Percentiles rank a stretch among this genome's conserved stretches.
Evolutionary conservation across 2,888 invertebrate genomes (phyloP).

Genomic region (Noctua janthe): DNA sequence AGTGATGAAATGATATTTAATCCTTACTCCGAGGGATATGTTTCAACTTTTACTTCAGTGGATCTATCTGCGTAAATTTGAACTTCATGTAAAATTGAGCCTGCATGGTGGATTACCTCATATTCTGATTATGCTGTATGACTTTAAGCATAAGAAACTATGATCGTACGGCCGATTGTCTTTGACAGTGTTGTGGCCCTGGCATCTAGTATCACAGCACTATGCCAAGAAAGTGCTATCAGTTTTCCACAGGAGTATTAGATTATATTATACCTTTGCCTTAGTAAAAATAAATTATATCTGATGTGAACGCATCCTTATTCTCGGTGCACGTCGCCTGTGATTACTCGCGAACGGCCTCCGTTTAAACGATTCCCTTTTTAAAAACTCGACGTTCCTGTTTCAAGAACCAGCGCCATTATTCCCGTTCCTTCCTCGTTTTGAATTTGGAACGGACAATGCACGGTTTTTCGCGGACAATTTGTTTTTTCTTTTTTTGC

Average conservation of each 20-base stretch:
- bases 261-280: neutral
- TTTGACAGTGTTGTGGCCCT: neutral
- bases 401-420: conserved; percentile 87
- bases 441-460: conserved; percentile 88
- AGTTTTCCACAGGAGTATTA: neutral
- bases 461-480: conserved; percentile 79
- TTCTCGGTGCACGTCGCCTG: conserved; percentile 82
- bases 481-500: conserved; percentile 70
- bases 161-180: neutral
- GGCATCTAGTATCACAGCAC: neutral
- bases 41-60: neutral
- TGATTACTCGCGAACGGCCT: conserved; percentile 89
- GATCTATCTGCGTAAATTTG: neutral
- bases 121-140: neutral
- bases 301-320: conserved; percentile 71
- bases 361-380: conserved; percentile 89
- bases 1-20: neutral
- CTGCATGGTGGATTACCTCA: neutral
- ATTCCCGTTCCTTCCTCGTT: conserved; percentile 88
- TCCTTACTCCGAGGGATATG: neutral
- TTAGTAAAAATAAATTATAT: conserved; percentile 2
- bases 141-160: neutral
- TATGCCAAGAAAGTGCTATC: neutral
- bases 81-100: neutral
- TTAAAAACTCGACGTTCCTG: conserved; percentile 88